Base-by-base conservation (phyloP, 1,140 invertebrate species). In the Venustaconcha ellipsiformis region DNA sequence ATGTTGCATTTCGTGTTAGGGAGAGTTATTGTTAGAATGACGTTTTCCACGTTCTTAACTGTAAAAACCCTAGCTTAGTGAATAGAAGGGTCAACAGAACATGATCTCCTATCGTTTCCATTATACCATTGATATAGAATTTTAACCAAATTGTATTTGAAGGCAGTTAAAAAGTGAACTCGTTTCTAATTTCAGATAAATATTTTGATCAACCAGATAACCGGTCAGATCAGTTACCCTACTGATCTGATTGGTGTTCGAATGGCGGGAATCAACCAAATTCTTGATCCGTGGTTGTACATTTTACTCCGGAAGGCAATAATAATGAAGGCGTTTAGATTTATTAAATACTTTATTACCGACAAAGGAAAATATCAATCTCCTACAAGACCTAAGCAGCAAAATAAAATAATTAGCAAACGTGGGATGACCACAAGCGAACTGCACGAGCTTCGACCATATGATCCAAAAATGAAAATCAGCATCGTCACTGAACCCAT, bases 201-300 rank as follows among this genome's bases (percentile, higher is more conserved):
- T 67, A 89, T 90, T 37, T 79, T 90, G 23, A 78, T 85, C 58
- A 90, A 88, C 78, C 88, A 89, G 72, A 77, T 84, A 37, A 83
- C 82, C 12, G 82, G 82, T 6, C 23, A 77, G 11, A 78, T 64
- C 8, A 86, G 90, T 67, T 83, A 81, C 58, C 60, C 69, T 5
- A 78, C 80, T 17, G 90, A 90, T 79, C 79, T 91, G 18, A 81
- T 89, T 8, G 85, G 86, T 63, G 83, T 91, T 12, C 83, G 89
- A 17, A 76, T 91, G 74, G 89, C 88, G 12, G 87, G 87, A 68
- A 88, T 89, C 57, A 91, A 91, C 76, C 89, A 90, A 73, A 89
- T 90, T 64, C 80, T 91, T 26, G 90, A 91, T 71, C 90, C 90
- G 6, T 91, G 90, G 90, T 83, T 90, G 6, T 91, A 91, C 78